Percentiles rank a stretch among this genome's conserved stretches.
Evolutionary conservation across 2,888 invertebrate species (phyloP).

Genomic region (Sicus ferrugineus): DNA sequence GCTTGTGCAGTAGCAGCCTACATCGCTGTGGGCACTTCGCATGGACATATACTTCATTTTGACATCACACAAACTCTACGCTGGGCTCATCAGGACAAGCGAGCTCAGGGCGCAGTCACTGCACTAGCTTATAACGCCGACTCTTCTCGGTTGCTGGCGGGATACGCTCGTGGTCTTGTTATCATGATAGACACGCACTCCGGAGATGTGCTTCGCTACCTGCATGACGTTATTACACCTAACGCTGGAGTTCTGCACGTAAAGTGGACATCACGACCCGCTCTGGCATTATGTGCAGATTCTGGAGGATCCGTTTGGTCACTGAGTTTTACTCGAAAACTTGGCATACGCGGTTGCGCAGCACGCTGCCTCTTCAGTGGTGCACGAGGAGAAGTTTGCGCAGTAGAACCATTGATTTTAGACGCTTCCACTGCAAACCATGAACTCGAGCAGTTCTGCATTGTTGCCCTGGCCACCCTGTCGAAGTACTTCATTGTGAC

Average conservation of each 20-base stretch:
- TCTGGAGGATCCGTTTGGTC: slow-evolving; percentile 97
- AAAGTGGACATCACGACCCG: slow-evolving; percentile 73
- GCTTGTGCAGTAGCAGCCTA: slow-evolving; percentile 81
- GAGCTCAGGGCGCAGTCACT: slow-evolving; percentile 80
- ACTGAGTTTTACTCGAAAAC: slow-evolving; percentile 84
- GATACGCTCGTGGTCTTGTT: slow-evolving; percentile 80
- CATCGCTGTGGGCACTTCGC: slow-evolving; percentile 93
- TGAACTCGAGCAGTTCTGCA: slow-evolving; percentile 76
- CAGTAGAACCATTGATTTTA: slow-evolving; percentile 72
- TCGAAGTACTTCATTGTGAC: slow-evolving; percentile 83
- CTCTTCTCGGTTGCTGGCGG: slow-evolving; percentile 83
- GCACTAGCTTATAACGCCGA: slow-evolving; percentile 88
- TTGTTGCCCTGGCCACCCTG: slow-evolving; percentile 92
- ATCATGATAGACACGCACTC: slow-evolving; percentile 87
- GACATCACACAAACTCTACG: slow-evolving; percentile 86
- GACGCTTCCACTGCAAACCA: slow-evolving; percentile 66
- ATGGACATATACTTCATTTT: slow-evolving; percentile 88
- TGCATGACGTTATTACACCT: slow-evolving; percentile 83
- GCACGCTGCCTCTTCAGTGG: slow-evolving; percentile 96
- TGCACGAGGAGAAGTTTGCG: slow-evolving; percentile 92
- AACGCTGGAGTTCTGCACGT: slow-evolving; percentile 82
- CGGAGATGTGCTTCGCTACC: slow-evolving; percentile 78
- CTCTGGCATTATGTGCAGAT: slow-evolving; percentile 84
- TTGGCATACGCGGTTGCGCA: slow-evolving; percentile 88
- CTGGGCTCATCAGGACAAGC: slow-evolving; percentile 78